Percentiles rank a stretch among this genome's conserved stretches.
These are phyloP conservation scores for Heliopora coerulea DNA, from an alignment of 92 coral and sea anemone species.

Conservation along the genomic window DNA sequence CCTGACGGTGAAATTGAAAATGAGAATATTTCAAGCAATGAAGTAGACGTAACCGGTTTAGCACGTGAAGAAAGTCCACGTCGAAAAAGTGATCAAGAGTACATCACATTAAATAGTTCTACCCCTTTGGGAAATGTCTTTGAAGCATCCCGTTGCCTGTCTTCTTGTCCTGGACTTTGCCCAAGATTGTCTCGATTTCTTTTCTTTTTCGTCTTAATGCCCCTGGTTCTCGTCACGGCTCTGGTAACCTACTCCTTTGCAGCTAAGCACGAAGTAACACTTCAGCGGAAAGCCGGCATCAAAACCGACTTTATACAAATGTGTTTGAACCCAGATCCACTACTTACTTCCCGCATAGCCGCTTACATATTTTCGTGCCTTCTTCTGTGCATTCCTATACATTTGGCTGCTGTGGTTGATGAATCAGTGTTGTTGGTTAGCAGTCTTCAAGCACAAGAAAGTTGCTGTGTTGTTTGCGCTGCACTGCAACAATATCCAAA, in stretches of 20 bases:
- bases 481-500: conserved; percentile 1
- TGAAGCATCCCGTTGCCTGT: background rate
- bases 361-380: conserved; percentile 25
- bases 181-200: conserved; percentile 20
- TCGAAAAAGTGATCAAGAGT: conserved; percentile 5
- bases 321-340: conserved; percentile 29
- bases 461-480: conserved; percentile 23
- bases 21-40: background rate
- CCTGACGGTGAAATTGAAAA: background rate
- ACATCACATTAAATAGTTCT: background rate
- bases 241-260: conserved; percentile 7
- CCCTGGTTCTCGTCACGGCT: conserved; percentile 3
- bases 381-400: conserved; percentile 11
- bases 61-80: background rate
- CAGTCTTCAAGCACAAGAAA: conserved; percentile 8
- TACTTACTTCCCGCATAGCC: background rate
- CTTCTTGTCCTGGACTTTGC: background rate
- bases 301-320: conserved; percentile 37
- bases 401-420: conserved; percentile 13
- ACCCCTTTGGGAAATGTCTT: conserved; percentile 11
- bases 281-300: conserved; percentile 17
- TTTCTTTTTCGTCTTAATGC: conserved; percentile 7
- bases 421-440: conserved; percentile 25
- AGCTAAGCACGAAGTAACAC: conserved; percentile 4
- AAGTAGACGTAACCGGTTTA: background rate